Conservation (phyloP, 2,113 vertebrate species). For the Nesoenas mayeri region DNA sequence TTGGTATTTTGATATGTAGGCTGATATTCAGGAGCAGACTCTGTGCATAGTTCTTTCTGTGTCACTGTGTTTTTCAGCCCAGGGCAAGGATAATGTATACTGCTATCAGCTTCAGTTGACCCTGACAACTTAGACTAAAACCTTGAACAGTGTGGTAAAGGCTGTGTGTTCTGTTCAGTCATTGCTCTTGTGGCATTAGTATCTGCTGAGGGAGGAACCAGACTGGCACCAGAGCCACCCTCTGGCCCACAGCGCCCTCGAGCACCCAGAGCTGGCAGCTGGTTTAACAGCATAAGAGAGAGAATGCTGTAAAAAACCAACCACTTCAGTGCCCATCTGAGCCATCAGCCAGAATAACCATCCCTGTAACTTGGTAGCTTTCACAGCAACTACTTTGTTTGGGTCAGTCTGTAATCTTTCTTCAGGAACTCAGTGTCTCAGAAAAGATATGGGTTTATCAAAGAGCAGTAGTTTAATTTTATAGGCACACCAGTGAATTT, state of each 20-base stretch:
- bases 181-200: neutral
- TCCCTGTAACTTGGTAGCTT: neutral
- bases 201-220: neutral
- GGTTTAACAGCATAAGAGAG: neutral
- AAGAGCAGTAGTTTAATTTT: neutral
- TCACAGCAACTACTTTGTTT: neutral
- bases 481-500: neutral
- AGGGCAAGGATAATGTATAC: accelerated
- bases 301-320: neutral
- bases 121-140: neutral
- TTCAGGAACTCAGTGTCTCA: neutral
- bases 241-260: neutral
- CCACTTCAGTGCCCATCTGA: neutral
- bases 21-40: neutral
- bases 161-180: neutral
- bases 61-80: neutral
- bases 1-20: neutral
- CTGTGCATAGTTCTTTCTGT: neutral
- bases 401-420: neutral
- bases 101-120: neutral
- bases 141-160: neutral
- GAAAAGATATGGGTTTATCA: neutral
- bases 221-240: neutral
- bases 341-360: neutral
- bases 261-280: neutral